These are phyloP conservation scores for Drosophila anceps DNA, from an alignment of 2,888 invertebrate species.

Conservation along the genomic window DNA sequence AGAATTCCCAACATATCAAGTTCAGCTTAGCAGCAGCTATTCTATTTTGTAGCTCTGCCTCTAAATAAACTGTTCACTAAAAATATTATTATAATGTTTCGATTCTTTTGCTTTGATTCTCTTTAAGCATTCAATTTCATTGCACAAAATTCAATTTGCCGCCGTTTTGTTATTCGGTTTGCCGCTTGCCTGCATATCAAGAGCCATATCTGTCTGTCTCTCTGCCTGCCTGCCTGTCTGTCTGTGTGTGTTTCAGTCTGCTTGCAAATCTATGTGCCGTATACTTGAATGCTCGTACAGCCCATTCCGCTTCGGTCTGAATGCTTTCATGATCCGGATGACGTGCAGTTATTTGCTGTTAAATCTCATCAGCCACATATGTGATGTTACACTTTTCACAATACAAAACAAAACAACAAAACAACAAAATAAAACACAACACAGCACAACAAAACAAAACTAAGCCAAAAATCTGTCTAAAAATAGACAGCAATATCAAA, in stretches of 20 bases:
- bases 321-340: conserved; percentile 53
- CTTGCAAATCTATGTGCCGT: conserved; percentile 27
- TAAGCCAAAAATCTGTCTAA: conserved; percentile 52
- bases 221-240: conserved; percentile 5
- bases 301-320: conserved; percentile 33
- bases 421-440: conserved; percentile 12
- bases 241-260: conserved; percentile 6
- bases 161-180: conserved; percentile 38
- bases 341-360: conserved; percentile 66
- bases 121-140: conserved; percentile 15
- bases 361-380: conserved; percentile 46
- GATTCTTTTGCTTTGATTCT: neutral
- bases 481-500: conserved; percentile 63
- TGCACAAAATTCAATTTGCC: conserved; percentile 51
- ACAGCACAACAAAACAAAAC: conserved; percentile 24
- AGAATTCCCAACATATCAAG: too few relatives aligned
- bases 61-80: neutral
- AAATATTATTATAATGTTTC: neutral
- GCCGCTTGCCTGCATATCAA: conserved; percentile 67
- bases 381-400: conserved; percentile 57
- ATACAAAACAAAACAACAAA: conserved; percentile 6
- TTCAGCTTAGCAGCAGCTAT: too few relatives aligned
- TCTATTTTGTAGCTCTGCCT: too few relatives aligned
- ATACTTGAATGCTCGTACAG: conserved; percentile 1
- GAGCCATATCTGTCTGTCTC: conserved; percentile 35